Base-by-base conservation (phyloP, 2,797 vertebrate genomes). In the Astyanax mexicanus region DNA sequence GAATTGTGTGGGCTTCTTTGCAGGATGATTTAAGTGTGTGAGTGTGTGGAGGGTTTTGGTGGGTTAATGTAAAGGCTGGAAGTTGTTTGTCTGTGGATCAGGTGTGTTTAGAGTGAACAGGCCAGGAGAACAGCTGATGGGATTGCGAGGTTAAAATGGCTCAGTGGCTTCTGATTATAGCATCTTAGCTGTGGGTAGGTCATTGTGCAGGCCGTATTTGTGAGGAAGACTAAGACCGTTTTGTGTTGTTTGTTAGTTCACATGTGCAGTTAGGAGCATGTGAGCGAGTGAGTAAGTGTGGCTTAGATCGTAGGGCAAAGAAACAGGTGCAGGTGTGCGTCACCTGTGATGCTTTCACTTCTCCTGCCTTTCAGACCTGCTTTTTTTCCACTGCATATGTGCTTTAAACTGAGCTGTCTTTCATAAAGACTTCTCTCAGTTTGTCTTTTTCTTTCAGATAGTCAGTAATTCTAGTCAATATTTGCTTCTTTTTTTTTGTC, bases 141-240 rank as follows among this genome's bases (percentile, higher is more conserved):
- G 91, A 90, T 92, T 90, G 82, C 83, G 73, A 52, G 70, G 79
- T 83, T 81, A 85, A 82, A 85, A 78, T 55, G 89, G 89, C 89
- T 92, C 49, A 85, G 80, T 77, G 78, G 47, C 75, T 84, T 38
- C 65, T 83, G 88, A 91, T 91, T 88, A 90, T 85, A 84, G 55
- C 51, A 19, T 52, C 67, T 86, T 84, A 70, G 45, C 25, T 44
- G 51, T 54, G 74, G 23, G 38, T 74, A 47, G 67, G 69, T 68
- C 49, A 74, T 74, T 68, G 71, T 12, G 12, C 29, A 15, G 84
- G 78, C 61, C 38, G 62, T 19, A 51, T 17, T 42, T 47, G 29
- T 67, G 32, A 35, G 54, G 55, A 44, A 42, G 38, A n/a, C 23
- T 23, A 15, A 57, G 54, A 32, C 0, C 25, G 38, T 15, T 11